phyloP scores from a whole-genome alignment of 2,888 invertebrate species.

The Anagyrus pseudococci region DNA sequence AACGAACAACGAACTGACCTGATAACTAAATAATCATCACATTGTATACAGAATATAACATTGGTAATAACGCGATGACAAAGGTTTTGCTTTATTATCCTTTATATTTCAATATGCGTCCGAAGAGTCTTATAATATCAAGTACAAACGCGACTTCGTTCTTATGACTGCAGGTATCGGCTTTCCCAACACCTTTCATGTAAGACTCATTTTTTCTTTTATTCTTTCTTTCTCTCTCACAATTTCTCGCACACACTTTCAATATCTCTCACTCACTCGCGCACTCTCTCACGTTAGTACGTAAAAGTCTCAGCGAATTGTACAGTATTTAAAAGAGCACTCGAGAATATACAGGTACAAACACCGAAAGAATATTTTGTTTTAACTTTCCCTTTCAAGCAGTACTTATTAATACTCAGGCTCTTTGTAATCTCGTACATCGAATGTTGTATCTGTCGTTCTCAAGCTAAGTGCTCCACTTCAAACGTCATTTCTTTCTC shows the following conservation, averaged over 20 bases:
- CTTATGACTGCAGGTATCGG: slow-evolving; percentile 23
- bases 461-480: slow-evolving; percentile 22
- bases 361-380: slow-evolving; percentile 27
- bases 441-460: slow-evolving; percentile 29
- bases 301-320: slow-evolving; percentile 34
- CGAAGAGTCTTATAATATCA: slow-evolving; percentile 37
- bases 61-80: slow-evolving; percentile 32
- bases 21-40: slow-evolving; percentile 26
- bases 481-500: slow-evolving; percentile 24
- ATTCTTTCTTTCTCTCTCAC: slow-evolving; percentile 3
- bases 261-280: slow-evolving; percentile 12
- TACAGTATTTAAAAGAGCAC: slow-evolving; percentile 36
- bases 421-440: slow-evolving; percentile 27
- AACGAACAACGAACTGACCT: slow-evolving; percentile 34
- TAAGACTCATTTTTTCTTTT: slow-evolving; percentile 19
- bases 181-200: slow-evolving; percentile 7
- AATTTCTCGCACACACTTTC: slow-evolving; percentile 9
- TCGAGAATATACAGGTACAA: slow-evolving; percentile 30
- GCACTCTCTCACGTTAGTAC: slow-evolving; percentile 22
- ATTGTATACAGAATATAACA: slow-evolving; percentile 33
- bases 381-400: slow-evolving; percentile 20
- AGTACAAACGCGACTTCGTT: slow-evolving; percentile 38
- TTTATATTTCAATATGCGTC: slow-evolving; percentile 26
- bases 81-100: slow-evolving; percentile 16
- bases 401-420: slow-evolving; percentile 24